These are phyloP conservation scores for Spinibarbus caldwelli DNA, from an alignment of 2,797 vertebrate genomes.

Conservation along the genomic window DNA sequence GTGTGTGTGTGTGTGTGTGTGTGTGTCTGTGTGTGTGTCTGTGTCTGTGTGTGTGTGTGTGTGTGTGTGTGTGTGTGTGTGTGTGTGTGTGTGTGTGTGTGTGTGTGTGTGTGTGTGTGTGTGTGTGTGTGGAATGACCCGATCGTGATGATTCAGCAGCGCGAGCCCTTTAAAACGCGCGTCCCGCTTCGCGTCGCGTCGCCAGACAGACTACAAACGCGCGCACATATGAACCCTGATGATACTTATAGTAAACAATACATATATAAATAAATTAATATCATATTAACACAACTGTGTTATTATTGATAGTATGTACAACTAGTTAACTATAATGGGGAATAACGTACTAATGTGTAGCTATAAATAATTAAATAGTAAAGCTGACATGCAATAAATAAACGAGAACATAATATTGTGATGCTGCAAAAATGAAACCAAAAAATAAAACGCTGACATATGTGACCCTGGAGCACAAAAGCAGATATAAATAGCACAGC, in stretches of 20 bases:
- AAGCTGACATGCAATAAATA: background rate
- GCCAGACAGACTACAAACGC: background rate
- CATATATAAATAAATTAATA: background rate
- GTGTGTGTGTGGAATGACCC: slow-evolving; percentile 48
- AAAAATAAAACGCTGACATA: background rate
- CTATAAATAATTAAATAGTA: background rate
- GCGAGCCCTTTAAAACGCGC: slow-evolving; percentile 61
- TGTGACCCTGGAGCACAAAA: background rate
- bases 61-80: slow-evolving; percentile 30
- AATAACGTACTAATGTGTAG: background rate
- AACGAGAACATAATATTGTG: background rate
- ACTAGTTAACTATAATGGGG: background rate
- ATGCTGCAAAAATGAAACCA: background rate
- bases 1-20: slow-evolving; percentile 44
- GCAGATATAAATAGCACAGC: background rate
- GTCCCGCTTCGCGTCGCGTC: slow-evolving; percentile 42
- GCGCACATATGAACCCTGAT: background rate
- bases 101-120: slow-evolving; percentile 39
- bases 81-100: slow-evolving; percentile 34
- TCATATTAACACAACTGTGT: background rate
- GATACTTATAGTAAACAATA: background rate
- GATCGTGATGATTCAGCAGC: slow-evolving; percentile 81
- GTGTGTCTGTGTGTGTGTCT: slow-evolving; percentile 49
- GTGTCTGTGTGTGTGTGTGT: no score
- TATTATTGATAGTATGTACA: background rate